phyloP scores from a whole-genome alignment of 2,797 vertebrate genomes.

The Ceryle rudis region DNA sequence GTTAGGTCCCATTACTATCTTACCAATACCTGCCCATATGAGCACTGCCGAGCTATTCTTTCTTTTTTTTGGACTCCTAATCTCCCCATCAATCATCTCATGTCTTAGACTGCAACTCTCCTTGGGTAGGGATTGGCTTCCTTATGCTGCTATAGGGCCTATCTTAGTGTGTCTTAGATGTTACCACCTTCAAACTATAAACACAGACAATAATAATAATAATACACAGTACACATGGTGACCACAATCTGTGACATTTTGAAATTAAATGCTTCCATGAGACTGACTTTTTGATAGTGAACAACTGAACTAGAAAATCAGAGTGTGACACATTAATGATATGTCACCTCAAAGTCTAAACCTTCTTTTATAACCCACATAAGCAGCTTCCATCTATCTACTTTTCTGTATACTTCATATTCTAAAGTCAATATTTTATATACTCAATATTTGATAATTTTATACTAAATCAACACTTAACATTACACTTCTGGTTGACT shows the following conservation, averaged over 20 bases:
- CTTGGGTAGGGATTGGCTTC: background rate
- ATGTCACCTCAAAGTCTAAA: background rate
- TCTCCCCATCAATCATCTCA: background rate
- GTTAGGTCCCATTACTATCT: background rate
- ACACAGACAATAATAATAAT: background rate
- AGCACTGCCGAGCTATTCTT: background rate
- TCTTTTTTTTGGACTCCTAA: background rate
- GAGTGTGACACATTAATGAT: background rate
- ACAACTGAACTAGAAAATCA: constrained; percentile 3
- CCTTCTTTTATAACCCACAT: background rate
- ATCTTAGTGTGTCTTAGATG: background rate
- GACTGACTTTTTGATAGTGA: background rate
- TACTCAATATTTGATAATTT: background rate
- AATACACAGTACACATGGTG: rapidly evolving
- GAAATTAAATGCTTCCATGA: background rate
- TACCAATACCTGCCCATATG: background rate
- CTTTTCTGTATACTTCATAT: background rate
- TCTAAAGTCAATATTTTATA: background rate
- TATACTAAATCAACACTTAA: background rate
- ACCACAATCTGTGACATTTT: background rate
- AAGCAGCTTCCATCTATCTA: background rate
- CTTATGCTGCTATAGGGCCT: background rate
- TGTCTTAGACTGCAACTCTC: background rate
- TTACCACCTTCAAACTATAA: background rate
- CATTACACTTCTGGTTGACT: background rate